phyloP scores from a whole-genome alignment of 2,113 vertebrate species.

The Solea senegalensis region DNA sequence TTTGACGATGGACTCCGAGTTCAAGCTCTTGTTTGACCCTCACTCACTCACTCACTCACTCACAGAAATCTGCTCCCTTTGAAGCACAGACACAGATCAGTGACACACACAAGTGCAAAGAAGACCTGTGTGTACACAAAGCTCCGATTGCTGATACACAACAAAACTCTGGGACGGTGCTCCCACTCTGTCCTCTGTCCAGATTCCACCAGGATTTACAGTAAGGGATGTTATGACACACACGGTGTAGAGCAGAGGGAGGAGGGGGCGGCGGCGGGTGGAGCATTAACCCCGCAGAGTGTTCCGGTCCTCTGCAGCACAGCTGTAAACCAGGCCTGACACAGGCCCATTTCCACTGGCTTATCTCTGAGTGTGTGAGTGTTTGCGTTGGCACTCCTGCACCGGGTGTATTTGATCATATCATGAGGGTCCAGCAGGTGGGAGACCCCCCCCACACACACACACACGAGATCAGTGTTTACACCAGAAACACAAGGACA shows the following conservation, averaged over 20 bases:
- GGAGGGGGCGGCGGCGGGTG: not conserved
- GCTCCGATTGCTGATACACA: not conserved
- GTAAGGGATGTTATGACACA: constrained; percentile 71
- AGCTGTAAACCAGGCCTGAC: constrained; percentile 39
- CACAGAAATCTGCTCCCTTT: constrained; percentile 6
- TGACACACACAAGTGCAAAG: not conserved
- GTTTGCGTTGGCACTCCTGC: constrained; percentile 51
- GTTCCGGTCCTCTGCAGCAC: constrained; percentile 5
- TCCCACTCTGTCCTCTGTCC: constrained; percentile 53
- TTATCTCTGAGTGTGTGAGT: constrained; percentile 56
- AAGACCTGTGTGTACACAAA: not conserved
- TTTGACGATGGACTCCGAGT: constrained; percentile 41
- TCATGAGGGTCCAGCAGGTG: constrained; percentile 57
- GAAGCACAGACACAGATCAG: constrained; percentile 17
- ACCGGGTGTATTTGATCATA: constrained; percentile 48
- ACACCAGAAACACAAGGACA: not conserved
- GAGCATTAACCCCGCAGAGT: constrained; percentile 2
- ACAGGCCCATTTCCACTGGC: constrained; percentile 40
- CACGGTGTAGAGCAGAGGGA: constrained; percentile 23
- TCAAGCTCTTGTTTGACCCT: constrained; percentile 38
- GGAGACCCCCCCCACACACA: constrained; percentile 36
- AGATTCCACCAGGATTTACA: constrained; percentile 63
- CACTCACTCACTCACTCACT: constrained; percentile 5
- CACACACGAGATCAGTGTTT: not conserved
- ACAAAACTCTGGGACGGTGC: constrained; percentile 27